phyloP scores from a whole-genome alignment of 1,140 invertebrate species.

The Diuraphis noxia region DNA sequence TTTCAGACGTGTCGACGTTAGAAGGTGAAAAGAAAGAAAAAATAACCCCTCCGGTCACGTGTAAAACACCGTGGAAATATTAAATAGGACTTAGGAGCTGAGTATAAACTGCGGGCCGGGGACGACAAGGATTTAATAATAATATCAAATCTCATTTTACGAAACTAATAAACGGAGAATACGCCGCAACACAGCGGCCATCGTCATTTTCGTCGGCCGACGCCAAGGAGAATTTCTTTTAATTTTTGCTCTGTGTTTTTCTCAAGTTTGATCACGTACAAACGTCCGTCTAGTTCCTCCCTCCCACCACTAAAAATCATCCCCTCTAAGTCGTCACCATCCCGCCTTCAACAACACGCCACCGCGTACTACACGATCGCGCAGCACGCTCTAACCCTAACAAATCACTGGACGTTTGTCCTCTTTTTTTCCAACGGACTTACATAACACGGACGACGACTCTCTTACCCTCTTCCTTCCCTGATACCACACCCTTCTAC shows the following conservation, averaged over 20 bases:
- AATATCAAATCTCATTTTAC: conserved; percentile 52
- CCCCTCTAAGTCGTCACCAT: not conserved
- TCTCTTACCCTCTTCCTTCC: not conserved
- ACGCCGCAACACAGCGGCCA: not conserved
- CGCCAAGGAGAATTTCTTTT: conserved; percentile 12
- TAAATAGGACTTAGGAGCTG: conserved; percentile 40
- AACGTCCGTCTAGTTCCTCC: not conserved
- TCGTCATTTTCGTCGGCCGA: not conserved
- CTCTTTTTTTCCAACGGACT: not conserved
- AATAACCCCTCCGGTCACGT: conserved; percentile 8
- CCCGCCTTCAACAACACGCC: not conserved
- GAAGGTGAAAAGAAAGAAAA: not conserved
- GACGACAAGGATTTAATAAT: conserved; percentile 50
- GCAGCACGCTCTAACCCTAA: not conserved
- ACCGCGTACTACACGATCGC: not conserved
- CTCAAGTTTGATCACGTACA: conserved; percentile 50
- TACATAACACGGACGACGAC: not conserved
- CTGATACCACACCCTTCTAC: not conserved
- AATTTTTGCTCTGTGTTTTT: conserved; percentile 43
- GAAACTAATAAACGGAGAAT: conserved; percentile 39
- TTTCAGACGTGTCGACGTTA: not conserved
- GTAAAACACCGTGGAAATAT: conserved; percentile 42
- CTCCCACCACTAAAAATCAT: not conserved
- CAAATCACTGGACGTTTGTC: conserved; percentile 44
- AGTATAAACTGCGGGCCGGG: not conserved